A percentile compares a stretch with the other conserved stretches of the same genome.
phyloP scores from a whole-genome alignment of 2,888 invertebrate genomes.

The Melipona bicolor region DNA sequence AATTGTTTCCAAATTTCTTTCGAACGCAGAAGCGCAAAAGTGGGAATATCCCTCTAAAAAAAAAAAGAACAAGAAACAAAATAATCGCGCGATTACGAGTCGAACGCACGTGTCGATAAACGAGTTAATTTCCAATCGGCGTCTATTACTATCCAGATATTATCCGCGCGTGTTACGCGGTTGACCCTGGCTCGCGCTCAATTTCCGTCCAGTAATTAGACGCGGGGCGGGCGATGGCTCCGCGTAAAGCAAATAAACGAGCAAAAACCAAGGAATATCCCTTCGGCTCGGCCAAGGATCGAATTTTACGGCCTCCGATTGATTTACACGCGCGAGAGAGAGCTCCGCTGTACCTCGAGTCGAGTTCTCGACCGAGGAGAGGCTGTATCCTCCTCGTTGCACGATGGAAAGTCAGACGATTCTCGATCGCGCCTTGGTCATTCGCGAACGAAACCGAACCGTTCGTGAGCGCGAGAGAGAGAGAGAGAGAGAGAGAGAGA shows the following conservation, averaged over 20 bases:
- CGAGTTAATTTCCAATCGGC: slow-evolving; percentile 49
- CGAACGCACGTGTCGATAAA: neutral
- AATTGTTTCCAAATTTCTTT: too few species aligned
- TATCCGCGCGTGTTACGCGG: slow-evolving; percentile 15
- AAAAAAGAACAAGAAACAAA: too few species aligned
- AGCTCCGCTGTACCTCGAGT: too few species aligned
- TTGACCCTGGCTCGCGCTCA: slow-evolving; percentile 25
- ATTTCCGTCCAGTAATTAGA: slow-evolving; percentile 51
- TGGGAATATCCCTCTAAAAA: too few species aligned
- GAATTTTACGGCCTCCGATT: slow-evolving; percentile 34
- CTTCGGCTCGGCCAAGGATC: neutral
- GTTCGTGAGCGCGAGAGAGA: too few species aligned
- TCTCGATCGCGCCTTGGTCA: neutral
- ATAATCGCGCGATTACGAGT: too few species aligned
- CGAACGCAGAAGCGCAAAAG: too few species aligned
- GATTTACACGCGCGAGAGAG: slow-evolving; percentile 25
- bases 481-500: too few species aligned
- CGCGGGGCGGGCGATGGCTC: slow-evolving; percentile 17
- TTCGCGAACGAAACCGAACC: neutral
- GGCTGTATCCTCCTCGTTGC: neutral
- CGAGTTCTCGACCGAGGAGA: neutral
- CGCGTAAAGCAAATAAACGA: slow-evolving; percentile 42
- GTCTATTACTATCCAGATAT: slow-evolving; percentile 29
- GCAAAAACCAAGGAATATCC: neutral
- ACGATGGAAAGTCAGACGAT: neutral